These are phyloP conservation scores for Monomorium pharaonis DNA, from an alignment of 1,140 invertebrate genomes.

Conservation along the genomic window DNA sequence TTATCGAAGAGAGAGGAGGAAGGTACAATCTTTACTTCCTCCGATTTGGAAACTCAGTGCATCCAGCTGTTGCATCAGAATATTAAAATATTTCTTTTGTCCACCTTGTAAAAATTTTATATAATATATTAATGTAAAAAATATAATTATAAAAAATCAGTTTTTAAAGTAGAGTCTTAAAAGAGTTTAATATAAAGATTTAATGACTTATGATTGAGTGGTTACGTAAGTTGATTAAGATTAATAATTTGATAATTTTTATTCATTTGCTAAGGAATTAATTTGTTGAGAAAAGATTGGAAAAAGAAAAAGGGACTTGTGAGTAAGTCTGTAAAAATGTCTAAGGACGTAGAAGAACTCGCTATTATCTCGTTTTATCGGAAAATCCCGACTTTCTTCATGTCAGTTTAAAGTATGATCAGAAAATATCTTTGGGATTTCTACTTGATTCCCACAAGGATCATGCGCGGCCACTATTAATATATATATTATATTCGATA, in stretches of 20 bases:
- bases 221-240: neutral
- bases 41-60: too few relatives aligned
- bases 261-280: neutral
- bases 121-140: too few relatives aligned
- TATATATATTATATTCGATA: slow-evolving; percentile 6
- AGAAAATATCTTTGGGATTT: slow-evolving; percentile 2
- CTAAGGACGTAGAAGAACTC: neutral
- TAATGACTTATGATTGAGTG: neutral
- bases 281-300: neutral
- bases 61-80: neutral
- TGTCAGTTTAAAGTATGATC: neutral
- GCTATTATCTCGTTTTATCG: neutral
- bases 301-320: neutral
- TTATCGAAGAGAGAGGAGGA: neutral
- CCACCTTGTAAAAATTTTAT: neutral
- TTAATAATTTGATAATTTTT: neutral
- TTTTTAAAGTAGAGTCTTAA: neutral
- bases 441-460: neutral
- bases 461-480: neutral
- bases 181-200: neutral
- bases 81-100: neutral
- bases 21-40: neutral
- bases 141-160: neutral
- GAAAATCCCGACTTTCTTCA: neutral
- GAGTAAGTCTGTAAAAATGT: neutral